Conservation (phyloP, 2,113 vertebrate species). For the Silurus glanis region DNA sequence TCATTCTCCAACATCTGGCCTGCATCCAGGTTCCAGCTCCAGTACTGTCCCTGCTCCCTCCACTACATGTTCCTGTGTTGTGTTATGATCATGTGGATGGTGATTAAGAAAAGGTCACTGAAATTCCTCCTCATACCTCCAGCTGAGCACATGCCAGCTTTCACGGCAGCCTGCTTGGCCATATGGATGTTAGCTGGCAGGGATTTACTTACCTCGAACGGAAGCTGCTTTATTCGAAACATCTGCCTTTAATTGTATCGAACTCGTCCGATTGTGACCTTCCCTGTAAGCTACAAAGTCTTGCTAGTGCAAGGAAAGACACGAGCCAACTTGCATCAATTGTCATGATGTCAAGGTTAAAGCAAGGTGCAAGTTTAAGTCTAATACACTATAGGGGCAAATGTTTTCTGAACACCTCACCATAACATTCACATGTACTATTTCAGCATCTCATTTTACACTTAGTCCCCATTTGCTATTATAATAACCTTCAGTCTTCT, state of each 20-base stretch:
- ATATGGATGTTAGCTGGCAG: constrained; percentile 33
- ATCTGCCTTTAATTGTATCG: constrained; percentile 32
- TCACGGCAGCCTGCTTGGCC: constrained; percentile 58
- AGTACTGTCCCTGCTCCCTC: constrained; percentile 25
- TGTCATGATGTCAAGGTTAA: not conserved
- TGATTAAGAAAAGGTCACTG: constrained; percentile 32
- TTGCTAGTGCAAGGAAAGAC: not conserved
- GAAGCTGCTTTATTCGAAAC: constrained; percentile 23
- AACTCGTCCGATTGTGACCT: not conserved
- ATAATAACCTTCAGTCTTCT: no score
- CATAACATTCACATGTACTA: no score
- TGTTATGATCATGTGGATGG: constrained; percentile 4
- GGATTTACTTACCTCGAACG: constrained; percentile 20
- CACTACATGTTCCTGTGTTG: constrained; percentile 15
- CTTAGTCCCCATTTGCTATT: no score
- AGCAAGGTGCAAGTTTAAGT: not conserved
- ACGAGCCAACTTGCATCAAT: not conserved
- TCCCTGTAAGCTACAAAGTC: not conserved
- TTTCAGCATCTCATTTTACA: no score
- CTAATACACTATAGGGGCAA: not conserved
- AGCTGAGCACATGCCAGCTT: constrained; percentile 47
- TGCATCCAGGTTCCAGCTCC: constrained; percentile 55
- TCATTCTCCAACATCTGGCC: constrained; percentile 68
- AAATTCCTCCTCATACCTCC: constrained; percentile 20
- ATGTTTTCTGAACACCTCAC: no score